Percentiles rank a stretch among this genome's conserved stretches.
Conservation (phyloP, 2,797 vertebrate genomes). For the Thalassophryne amazonica region DNA sequence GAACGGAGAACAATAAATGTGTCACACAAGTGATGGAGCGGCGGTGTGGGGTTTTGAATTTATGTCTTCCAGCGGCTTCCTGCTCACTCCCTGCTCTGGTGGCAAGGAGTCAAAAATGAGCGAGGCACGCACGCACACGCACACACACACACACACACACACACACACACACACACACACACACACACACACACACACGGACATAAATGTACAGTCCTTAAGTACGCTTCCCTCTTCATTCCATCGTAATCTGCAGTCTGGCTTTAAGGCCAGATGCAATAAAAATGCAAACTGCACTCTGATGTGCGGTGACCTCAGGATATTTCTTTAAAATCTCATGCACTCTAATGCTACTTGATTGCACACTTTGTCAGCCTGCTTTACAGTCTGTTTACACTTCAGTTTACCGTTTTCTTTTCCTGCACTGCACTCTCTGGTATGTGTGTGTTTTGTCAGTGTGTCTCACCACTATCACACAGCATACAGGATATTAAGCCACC, state of each 20-base stretch:
- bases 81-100: conserved; percentile 44
- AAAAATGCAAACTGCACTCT: background rate
- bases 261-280: conserved; percentile 16
- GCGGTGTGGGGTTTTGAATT: conserved; percentile 49
- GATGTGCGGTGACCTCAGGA: conserved; percentile 9
- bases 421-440: background rate
- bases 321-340: too few species aligned
- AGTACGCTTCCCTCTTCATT: conserved; percentile 21
- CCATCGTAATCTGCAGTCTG: conserved; percentile 5
- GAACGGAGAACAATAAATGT: conserved; percentile 63
- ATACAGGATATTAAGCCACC: too few species aligned
- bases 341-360: conserved; percentile 35
- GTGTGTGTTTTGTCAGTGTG: background rate
- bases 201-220: conserved; percentile 4
- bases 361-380: conserved; percentile 19
- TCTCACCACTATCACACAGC: background rate
- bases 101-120: conserved; percentile 58
- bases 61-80: conserved; percentile 55
- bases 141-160: conserved; percentile 6
- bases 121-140: background rate
- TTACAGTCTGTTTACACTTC: conserved; percentile 32
- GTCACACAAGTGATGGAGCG: conserved; percentile 52
- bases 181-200: background rate
- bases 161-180: conserved; percentile 2
- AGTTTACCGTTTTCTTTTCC: background rate